Conservation (phyloP, 2,113 vertebrate species). For the Aythya baeri region DNA sequence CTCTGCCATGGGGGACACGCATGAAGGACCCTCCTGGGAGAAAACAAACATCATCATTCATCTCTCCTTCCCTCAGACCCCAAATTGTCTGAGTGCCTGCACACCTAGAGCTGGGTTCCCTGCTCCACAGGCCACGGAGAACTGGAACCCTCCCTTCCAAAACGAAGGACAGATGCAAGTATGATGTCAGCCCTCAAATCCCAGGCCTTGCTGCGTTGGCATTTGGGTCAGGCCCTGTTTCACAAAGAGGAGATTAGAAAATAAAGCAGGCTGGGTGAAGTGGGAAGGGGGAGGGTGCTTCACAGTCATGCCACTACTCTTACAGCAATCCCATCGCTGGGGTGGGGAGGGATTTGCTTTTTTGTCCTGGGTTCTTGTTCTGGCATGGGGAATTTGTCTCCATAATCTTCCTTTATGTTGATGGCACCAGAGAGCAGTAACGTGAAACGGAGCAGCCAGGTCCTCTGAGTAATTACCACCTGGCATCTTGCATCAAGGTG, state of each 20-base stretch:
- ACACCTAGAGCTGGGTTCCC: neutral
- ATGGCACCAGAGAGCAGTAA: neutral
- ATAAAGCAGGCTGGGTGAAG: neutral
- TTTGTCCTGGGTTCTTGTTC: neutral
- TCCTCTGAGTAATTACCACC: neutral
- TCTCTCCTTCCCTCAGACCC: neutral
- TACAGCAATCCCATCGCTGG: neutral
- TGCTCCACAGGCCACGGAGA: neutral
- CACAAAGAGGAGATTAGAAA: conserved; percentile 10
- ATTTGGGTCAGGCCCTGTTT: neutral
- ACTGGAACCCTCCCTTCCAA: neutral
- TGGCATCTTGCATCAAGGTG: neutral
- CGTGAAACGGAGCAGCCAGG: neutral
- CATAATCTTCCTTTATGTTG: neutral
- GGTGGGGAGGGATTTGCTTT: neutral
- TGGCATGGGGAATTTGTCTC: neutral
- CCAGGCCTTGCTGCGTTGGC: neutral
- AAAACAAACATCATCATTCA: too few species aligned
- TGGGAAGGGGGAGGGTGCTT: neutral
- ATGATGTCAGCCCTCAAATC: neutral
- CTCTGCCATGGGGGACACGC: neutral
- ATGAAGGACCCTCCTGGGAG: neutral
- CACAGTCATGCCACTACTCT: neutral
- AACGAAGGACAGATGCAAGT: neutral
- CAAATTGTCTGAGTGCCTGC: neutral